Evolutionary conservation across 2,113 vertebrate species (phyloP), one percentile per base, ranked within the genome.

Genomic region (Mellivora capensis): DNA sequence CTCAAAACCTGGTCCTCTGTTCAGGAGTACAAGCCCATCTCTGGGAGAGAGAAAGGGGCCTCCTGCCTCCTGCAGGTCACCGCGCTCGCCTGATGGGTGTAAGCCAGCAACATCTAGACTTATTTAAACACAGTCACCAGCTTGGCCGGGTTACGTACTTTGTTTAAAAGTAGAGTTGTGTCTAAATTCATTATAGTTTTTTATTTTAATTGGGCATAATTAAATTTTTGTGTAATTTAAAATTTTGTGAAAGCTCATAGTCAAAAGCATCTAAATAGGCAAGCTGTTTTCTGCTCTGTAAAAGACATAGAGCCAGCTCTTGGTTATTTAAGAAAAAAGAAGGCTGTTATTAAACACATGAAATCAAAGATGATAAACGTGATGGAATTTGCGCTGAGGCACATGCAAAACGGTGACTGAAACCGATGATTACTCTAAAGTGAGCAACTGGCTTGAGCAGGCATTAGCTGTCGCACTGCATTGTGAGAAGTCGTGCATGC

Each of bases 121-220:
- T 8, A 59, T 87, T 90, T 95, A 42, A 71, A n/a, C 49, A 37
- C 74, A 90, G 81, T 96, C 87, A 82, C 85, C 84, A 86, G 27
- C 89, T 80, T 95, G 91, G 34, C 97, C 92, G 96, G 76, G 87
- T 88, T 97, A 76, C 91, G 83, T 91, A 96, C 25, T 94, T 94
- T 82, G 37, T 97, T 97, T 97, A 71, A 96, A 98, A 96, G 37
- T 52, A 67, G 37, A 91, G 80, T 88, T 76, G 29, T 91, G 80
- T 74, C 27, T 95, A 96, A 72, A 39, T 1, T 97, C 94, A 42
- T 62, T 90, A 67, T 4, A 97, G 88, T 92, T 67, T 81, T 42
- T 89, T 92, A 96, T 93, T 77, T 96, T 49, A 96, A 98, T 85
- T 97, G 37, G 93, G 52, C 21, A 17, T 97, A 94, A 96, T 77